Base-by-base conservation (phyloP, 2,113 vertebrate genomes). In the Taurulus bubalis region DNA sequence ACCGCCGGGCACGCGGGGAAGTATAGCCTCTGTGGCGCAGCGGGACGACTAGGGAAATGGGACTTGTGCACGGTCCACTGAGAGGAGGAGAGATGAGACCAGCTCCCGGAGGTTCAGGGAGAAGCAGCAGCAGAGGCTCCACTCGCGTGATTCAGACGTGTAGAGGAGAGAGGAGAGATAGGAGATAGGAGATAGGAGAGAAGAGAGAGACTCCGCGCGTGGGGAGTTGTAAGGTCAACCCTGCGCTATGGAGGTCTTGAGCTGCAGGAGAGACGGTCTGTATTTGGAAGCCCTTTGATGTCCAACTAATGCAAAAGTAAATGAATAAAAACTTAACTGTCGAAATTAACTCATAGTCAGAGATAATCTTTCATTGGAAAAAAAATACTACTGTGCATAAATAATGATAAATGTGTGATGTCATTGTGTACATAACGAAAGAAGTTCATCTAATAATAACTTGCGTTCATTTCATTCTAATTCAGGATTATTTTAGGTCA, bases 21-120 rank as follows among this genome's bases (percentile, higher is more conserved):
- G 87, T 56, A 28, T 55, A 76, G 87, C 62, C 79, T 84, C 20
- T 75, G 85, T 84, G 87, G 77, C 78, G 75, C 90, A 87, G 89
- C 86, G 75, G 89, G 93, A 77, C 79, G 89, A 91, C 74, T 34
- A 85, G 82, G 86, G 85, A 87, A 89, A 58, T 7, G 80, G 73
- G 86, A 77, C 80, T 69, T 76, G 86, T 83, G 88, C 84, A 65
- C 64, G 90, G 86, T 89, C 86, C 79, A 68, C 63, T 67, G 87
- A 87, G 87, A 90, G 53, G 89, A 80, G 80, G 81, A 77, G 75
- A 81, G 85, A 74, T 82, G 85, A 71, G 85, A 76, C 59, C 84
- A 72, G 77, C 47, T 83, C 70, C 72, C 67, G 53, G n/a, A 86
- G 89, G 82, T 86, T 83, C 84, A 65, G n/a, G 82, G 53, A 87